A percentile compares a stretch with the other conserved stretches of the same genome.
Evolutionary conservation across 2,797 vertebrate species (phyloP).

Genomic region (Sebastolobus altivelis): DNA sequence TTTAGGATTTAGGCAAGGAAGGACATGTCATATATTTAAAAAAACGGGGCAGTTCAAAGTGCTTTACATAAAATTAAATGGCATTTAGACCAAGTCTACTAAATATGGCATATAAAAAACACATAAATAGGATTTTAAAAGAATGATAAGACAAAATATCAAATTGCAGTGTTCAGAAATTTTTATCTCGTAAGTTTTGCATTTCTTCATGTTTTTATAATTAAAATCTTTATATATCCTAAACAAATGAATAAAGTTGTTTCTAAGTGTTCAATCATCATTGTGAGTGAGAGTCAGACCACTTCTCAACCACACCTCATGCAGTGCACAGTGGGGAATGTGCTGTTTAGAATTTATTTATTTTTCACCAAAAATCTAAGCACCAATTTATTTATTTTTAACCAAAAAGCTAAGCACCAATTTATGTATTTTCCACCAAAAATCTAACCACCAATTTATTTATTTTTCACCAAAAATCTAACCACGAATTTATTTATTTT

Average conservation of each 20-base stretch:
- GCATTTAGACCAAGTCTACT: not conserved
- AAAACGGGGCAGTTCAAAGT: not conserved
- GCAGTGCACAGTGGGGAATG: not conserved
- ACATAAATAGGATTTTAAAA: not conserved
- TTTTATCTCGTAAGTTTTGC: too few species aligned
- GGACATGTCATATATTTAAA: not conserved
- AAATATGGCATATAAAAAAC: not conserved
- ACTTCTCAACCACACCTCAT: not conserved
- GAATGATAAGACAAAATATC: not conserved
- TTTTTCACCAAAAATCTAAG: not conserved
- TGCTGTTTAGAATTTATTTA: not conserved
- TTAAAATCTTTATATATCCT: not conserved
- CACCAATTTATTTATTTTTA: too few species aligned
- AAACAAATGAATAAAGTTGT: not conserved
- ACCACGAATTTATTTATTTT: too few species aligned
- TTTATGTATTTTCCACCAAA: too few species aligned
- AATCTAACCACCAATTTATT: too few species aligned
- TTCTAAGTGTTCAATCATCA: not conserved
- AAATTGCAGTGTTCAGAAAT: not conserved
- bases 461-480: too few species aligned
- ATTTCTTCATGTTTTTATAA: not conserved
- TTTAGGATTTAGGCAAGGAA: not conserved
- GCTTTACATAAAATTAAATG: not conserved
- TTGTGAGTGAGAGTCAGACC: not conserved
- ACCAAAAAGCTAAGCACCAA: too few species aligned